Evolutionary conservation across 92 coral and sea anemone species (phyloP), one percentile per base, ranked within the genome.

Genomic region (Porites lobata): DNA sequence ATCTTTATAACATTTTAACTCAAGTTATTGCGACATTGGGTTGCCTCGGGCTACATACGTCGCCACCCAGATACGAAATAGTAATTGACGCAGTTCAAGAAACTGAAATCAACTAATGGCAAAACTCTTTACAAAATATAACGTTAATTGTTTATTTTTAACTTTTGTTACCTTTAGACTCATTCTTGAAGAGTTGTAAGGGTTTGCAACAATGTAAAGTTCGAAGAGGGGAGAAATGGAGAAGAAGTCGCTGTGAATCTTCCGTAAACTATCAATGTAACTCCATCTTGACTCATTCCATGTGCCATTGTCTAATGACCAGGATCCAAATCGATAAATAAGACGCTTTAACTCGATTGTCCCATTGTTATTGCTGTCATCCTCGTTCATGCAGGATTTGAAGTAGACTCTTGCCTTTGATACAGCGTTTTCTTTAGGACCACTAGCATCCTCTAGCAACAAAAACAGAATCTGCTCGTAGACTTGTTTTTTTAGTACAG

Each of bases 361-460:
- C 10, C 92, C 91, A 9, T 92, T 92, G 12, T 63, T 79, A 13
- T 84, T 91, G 47, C 83, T 94, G 10, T 78, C 88, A 18, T 85
- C 79, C 8, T 75, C 89, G 71, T 96, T 86, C 87, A 87, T 88
- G 82, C 99, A 96, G 1, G 98, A 91, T 64, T 92, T 95, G 91
- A 95, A 96, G 78, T 80, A 96, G 65, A 50, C 67, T 65, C 85
- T 90, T 50, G 92, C 87, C 73, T 96, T 95, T 54, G 12, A 19
- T 4, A 96, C 92, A 52, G 99, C 96, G 67, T 91, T 92, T 47
- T 69, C 92, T n/a, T 75, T 68, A 29, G 95, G 89, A 59, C 72
- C 61, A 19, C 91, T 78, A 51, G 72, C 81, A 53, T 88, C 87
- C 53, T 88, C 91, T 29, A 93, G 38, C 17, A 95, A 86, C 6